A percentile compares a stretch with the other conserved stretches of the same genome.
Conservation (phyloP, 2,797 vertebrate species). For the Podarcis siculus region DNA sequence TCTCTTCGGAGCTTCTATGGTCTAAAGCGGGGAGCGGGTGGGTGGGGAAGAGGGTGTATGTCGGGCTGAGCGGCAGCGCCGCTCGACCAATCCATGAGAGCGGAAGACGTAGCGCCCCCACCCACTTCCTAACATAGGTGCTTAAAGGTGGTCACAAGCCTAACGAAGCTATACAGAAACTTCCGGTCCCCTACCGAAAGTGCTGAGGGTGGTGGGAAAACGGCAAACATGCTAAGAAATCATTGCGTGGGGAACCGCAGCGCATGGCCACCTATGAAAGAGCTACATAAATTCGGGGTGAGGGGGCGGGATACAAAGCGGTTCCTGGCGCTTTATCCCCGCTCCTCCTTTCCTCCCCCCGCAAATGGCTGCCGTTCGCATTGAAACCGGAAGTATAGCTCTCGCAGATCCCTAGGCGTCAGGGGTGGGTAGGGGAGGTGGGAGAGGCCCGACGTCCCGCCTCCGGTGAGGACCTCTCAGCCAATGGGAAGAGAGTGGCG, state of each 20-base stretch:
- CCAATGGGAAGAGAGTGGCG: slow-evolving; percentile 5
- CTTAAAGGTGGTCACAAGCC: background rate
- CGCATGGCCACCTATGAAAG: background rate
- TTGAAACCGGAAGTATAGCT: background rate
- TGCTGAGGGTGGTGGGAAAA: no score
- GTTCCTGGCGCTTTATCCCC: background rate
- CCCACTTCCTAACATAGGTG: background rate
- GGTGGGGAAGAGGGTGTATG: background rate
- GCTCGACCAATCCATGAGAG: background rate
- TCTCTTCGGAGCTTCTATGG: background rate
- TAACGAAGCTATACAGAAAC: rapidly evolving
- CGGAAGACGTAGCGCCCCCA: background rate
- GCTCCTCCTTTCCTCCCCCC: background rate
- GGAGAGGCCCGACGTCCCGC: background rate
- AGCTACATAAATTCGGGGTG: background rate
- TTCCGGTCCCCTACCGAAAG: background rate
- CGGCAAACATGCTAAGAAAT: no score
- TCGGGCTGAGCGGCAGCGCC: background rate
- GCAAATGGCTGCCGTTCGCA: background rate
- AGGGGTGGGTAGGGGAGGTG: background rate
- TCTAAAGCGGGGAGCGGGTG: background rate
- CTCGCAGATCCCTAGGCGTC: no score
- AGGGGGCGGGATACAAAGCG: no score
- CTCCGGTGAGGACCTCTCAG: background rate
- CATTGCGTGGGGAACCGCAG: no score